phyloP scores from a whole-genome alignment of 2,113 vertebrate species.

The Psophia crepitans region DNA sequence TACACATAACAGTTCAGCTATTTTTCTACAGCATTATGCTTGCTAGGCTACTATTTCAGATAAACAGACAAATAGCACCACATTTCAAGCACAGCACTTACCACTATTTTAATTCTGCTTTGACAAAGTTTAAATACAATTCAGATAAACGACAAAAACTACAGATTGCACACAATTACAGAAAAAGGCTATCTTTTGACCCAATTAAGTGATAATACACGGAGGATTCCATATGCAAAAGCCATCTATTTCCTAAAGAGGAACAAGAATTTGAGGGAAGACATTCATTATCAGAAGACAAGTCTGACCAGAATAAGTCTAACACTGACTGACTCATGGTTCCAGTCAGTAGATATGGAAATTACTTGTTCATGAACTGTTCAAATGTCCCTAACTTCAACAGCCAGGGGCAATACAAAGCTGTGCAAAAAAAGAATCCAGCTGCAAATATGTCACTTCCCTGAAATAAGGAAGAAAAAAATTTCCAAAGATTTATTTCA shows the following conservation, averaged over 20 bases:
- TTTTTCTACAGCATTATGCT: not conserved
- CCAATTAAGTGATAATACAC: not conserved
- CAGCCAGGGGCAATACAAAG: not conserved
- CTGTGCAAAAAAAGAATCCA: not conserved
- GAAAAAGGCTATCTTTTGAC: not conserved
- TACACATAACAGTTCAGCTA: not conserved
- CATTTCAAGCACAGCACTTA: constrained; percentile 11
- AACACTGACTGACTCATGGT: not conserved
- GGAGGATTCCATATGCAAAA: not conserved
- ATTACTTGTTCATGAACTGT: not conserved
- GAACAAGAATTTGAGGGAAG: not conserved
- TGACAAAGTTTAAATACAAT: constrained; percentile 32
- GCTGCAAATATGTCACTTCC: not conserved
- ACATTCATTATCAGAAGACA: not conserved
- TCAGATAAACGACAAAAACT: not conserved
- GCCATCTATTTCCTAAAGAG: not conserved
- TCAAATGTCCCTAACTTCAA: not conserved
- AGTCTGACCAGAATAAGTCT: not conserved
- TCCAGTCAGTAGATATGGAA: constrained; percentile 11
- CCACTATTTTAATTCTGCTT: constrained; percentile 10
- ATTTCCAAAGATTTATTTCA: not conserved
- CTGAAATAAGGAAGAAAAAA: not conserved
- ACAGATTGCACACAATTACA: not conserved
- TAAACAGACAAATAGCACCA: not conserved
- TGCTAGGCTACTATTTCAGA: constrained; percentile 11